Evolutionary conservation across 2,888 invertebrate species (phyloP).

Genomic region (Trichopoda pennipes): DNA sequence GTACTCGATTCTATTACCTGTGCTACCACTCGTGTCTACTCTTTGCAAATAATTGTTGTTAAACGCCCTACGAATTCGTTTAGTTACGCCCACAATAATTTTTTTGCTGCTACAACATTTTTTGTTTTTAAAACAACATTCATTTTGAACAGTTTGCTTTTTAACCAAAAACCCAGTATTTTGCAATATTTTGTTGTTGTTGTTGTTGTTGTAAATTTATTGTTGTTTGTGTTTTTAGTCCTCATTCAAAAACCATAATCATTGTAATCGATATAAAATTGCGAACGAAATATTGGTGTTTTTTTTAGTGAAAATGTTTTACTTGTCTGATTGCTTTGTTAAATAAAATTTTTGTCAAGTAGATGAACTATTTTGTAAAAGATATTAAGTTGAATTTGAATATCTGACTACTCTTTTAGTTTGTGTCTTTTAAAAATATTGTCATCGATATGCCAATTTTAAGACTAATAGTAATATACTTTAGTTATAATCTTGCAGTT

Average conservation of each 20-base stretch:
- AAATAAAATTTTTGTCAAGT: slow-evolving; percentile 22
- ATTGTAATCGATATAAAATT: slow-evolving; percentile 66
- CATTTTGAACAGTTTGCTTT: slow-evolving; percentile 36
- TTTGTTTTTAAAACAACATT: slow-evolving; percentile 48
- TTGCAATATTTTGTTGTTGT: not conserved
- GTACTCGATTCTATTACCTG: slow-evolving; percentile 1
- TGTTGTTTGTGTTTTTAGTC: not conserved
- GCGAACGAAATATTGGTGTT: slow-evolving; percentile 32
- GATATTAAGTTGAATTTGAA: slow-evolving; percentile 24
- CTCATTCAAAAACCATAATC: slow-evolving; percentile 55
- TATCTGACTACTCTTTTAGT: slow-evolving; percentile 21
- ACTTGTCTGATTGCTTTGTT: slow-evolving; percentile 11
- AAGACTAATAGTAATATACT: not conserved
- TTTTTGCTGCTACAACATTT: slow-evolving; percentile 12
- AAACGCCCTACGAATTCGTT: slow-evolving; percentile 62
- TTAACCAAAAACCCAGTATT: not conserved
- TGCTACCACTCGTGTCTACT: slow-evolving; percentile 26
- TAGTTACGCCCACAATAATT: slow-evolving; percentile 55
- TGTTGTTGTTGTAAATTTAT: not conserved
- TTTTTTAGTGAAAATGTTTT: slow-evolving; percentile 3
- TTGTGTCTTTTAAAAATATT: slow-evolving; percentile 19
- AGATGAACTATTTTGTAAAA: slow-evolving; percentile 21
- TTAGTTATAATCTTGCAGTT: too few relatives aligned
- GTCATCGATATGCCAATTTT: slow-evolving; percentile 55
- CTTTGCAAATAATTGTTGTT: slow-evolving; percentile 58